Base-by-base conservation (phyloP, 2,797 vertebrate genomes). In the Eulemur mongoz region DNA sequence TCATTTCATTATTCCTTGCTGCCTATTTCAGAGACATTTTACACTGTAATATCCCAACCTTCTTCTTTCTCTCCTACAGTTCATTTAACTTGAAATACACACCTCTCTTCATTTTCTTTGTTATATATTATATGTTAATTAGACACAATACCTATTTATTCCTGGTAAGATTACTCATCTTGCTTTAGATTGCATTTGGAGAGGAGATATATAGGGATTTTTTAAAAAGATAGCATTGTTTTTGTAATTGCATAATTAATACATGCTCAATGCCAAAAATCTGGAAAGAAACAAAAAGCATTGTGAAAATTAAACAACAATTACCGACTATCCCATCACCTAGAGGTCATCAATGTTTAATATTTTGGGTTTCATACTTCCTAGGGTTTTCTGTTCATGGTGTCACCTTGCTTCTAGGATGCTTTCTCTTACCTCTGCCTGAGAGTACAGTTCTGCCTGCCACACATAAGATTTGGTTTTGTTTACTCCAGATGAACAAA, bases 191-290 rank as follows among this genome's bases (percentile, higher is more conserved):
- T 93, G 11, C 4, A 88, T 67, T 45, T 72, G 54, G 23, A 63
- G 32, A 70, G 50, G 9, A 5, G 18, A 0, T 30, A 43, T 25
- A 23, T 65, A 89, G 18, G 1, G 18, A 17, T 93, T 87, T 70
- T 43, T 75, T 8, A 10, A 35, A 54, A 85, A 83, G 32, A 43
- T 59, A 67, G 69, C 13, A 43, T 83, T 57, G 57, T 32, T 94
- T 93, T 79, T 94, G 32, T 35, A 88, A 72, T n/a, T 89, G 4
- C 7, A 69, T 88, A 82, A 76, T 81, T 54, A 92, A 61, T 79
- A 65, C 3, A n/a, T 43, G 4, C 23, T 85, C 35, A 83, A 11
- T 79, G 30, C 7, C 72, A 5, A 82, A 52, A 45, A 82, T 61
- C 88, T 86, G 14, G 48, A 92, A 85, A 75, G 12, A 82, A 91